Evolutionary conservation across 2,888 invertebrate genomes (phyloP).

Genomic region (Iselma pallidipennis): DNA sequence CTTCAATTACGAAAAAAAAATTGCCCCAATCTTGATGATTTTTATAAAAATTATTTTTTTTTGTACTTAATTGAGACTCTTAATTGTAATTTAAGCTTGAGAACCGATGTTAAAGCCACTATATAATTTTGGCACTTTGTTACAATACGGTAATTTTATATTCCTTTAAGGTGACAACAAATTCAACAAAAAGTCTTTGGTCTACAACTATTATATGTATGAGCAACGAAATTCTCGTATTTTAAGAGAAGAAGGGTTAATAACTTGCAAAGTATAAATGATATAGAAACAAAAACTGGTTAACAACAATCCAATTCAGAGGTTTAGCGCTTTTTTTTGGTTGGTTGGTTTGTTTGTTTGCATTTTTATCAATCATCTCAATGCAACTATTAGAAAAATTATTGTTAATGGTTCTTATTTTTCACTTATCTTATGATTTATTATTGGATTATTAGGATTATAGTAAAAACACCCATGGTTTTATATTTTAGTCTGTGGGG

Average conservation of each 20-base stretch:
- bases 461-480: no score
- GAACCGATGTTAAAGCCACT: constrained; percentile 1
- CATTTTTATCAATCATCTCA: constrained; percentile 30
- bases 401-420: no score
- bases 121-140: constrained; percentile 25
- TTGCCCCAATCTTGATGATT: no score
- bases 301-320: constrained; percentile 34
- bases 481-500: no score
- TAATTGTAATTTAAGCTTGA: not conserved
- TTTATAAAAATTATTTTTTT: not conserved
- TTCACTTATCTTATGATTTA: no score
- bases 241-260: constrained; percentile 10
- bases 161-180: not conserved
- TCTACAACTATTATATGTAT: not conserved
- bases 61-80: not conserved
- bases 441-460: no score
- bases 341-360: not conserved
- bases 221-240: not conserved
- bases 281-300: constrained; percentile 6
- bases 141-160: constrained; percentile 7
- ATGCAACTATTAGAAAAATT: constrained; percentile 31
- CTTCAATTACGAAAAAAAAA: no score
- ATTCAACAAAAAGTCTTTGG: not conserved
- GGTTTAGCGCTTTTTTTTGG: no score
- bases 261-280: constrained; percentile 29